Conservation (phyloP, 1,140 invertebrate species). For the Drosophila cardini region DNA sequence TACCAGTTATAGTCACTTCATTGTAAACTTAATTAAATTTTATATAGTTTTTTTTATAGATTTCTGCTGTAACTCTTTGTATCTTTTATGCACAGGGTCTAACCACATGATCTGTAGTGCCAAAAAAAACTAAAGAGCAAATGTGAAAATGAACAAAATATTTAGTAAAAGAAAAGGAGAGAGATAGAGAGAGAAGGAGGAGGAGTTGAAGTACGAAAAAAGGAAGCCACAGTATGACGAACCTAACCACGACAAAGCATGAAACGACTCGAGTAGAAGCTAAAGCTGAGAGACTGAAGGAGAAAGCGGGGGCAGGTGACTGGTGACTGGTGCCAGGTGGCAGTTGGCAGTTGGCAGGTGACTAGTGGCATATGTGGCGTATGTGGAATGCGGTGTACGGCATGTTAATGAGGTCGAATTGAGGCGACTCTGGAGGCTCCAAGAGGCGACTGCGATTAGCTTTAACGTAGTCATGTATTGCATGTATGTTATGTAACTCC, state of each 20-base stretch:
- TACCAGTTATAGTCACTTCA: no score
- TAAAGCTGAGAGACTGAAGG: conserved; percentile 15
- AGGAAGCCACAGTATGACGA: conserved; percentile 37
- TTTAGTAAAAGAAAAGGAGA: background rate
- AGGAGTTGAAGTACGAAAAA: background rate
- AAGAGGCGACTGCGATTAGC: conserved; percentile 64
- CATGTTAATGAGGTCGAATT: conserved; percentile 55
- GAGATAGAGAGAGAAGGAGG: background rate
- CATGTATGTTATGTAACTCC: conserved; percentile 37
- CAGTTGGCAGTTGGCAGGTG: background rate
- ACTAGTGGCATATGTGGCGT: background rate
- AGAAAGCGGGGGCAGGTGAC: background rate
- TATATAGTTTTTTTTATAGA: no score
- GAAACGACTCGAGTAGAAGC: conserved; percentile 44
- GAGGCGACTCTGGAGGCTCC: conserved; percentile 48
- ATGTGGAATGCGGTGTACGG: conserved; percentile 15
- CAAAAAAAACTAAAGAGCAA: background rate
- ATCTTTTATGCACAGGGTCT: no score
- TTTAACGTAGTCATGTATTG: conserved; percentile 44
- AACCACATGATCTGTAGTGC: no score
- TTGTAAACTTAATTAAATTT: no score
- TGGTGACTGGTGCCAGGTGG: background rate
- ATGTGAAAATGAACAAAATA: conserved; percentile 4
- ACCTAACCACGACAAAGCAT: conserved; percentile 65
- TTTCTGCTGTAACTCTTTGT: no score